Conservation (phyloP, 2,888 invertebrate genomes). For the Julus scanicus region DNA sequence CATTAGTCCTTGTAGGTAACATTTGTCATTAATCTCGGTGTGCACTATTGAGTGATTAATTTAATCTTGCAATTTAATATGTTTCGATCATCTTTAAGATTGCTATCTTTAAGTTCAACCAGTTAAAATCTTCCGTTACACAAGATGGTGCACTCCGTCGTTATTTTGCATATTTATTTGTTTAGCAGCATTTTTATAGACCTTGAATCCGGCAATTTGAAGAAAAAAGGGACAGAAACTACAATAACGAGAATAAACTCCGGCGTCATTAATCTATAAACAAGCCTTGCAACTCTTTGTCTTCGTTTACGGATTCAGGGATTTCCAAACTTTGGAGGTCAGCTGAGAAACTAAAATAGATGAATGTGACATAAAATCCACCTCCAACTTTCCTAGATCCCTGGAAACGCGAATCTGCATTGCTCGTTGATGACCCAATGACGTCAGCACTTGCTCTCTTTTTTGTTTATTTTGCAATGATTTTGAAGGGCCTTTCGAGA, state of each 20-base stretch:
- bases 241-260: constrained; percentile 6
- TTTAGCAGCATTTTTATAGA: background rate
- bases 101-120: background rate
- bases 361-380: constrained; percentile 2
- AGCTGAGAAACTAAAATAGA: constrained; percentile 8
- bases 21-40: no score
- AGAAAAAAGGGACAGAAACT: background rate
- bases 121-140: background rate
- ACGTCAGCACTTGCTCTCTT: background rate
- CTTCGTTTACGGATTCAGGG: constrained; percentile 6
- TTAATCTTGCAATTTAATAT: no score
- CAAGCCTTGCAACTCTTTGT: background rate
- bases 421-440: background rate
- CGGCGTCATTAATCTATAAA: constrained; percentile 16
- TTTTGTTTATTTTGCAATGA: constrained; percentile 19
- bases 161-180: no score
- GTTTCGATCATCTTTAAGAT: no score
- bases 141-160: background rate
- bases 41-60: no score
- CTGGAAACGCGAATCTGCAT: constrained; percentile 2
- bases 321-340: constrained; percentile 6
- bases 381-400: background rate
- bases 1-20: no score
- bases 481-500: constrained; percentile 19
- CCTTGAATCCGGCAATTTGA: background rate